Evolutionary conservation across 2,113 vertebrate species (phyloP).

Genomic region (Alethe castanea): DNA sequence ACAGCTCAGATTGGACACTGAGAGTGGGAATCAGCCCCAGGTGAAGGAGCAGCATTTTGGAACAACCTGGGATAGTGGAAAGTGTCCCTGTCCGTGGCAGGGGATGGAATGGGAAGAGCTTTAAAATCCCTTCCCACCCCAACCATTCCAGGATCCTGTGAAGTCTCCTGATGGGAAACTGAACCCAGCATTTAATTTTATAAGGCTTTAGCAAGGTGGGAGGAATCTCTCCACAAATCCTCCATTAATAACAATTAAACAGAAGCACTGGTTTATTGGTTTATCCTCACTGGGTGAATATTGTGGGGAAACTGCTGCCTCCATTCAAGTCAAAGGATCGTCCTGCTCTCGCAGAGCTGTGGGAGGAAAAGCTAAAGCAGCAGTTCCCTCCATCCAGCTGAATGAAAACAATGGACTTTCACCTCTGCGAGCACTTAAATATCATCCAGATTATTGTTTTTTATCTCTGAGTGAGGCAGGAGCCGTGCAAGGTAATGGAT

Average conservation of each 20-base stretch:
- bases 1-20: neutral
- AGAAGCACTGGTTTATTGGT: neutral
- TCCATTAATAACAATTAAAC: neutral
- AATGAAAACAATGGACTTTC: neutral
- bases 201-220: neutral
- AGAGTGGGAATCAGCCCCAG: neutral
- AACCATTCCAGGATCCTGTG: neutral
- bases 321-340: neutral
- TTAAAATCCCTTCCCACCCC: neutral
- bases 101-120: neutral
- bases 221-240: neutral
- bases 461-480: neutral
- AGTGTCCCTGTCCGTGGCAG: neutral
- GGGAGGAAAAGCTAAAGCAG: neutral
- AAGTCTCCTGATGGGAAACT: neutral
- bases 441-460: neutral
- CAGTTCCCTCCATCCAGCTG: neutral
- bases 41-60: neutral
- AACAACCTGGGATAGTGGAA: neutral
- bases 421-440: neutral
- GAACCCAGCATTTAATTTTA: neutral
- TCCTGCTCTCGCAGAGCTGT: neutral
- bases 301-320: neutral
- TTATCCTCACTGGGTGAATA: neutral
- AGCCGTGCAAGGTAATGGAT: neutral